Percentiles rank a stretch among this genome's conserved stretches.
Conservation (phyloP, 2,888 invertebrate species). For the Lasioglossum marginatum region DNA sequence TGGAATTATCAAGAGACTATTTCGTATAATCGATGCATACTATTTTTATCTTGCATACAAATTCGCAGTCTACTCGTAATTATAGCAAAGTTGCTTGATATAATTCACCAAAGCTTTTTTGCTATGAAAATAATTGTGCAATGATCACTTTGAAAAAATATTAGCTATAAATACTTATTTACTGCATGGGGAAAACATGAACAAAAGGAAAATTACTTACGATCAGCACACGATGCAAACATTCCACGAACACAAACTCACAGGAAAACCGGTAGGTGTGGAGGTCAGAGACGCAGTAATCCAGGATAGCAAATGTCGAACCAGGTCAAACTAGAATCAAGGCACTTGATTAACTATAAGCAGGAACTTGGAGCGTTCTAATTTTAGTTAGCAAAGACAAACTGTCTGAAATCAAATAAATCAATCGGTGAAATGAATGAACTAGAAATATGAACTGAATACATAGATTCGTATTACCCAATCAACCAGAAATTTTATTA, state of each 20-base stretch:
- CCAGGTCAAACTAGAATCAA: conserved; percentile 6
- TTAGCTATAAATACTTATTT: not conserved
- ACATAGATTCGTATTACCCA: not conserved
- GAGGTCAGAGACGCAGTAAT: conserved; percentile 5
- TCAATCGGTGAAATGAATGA: not conserved
- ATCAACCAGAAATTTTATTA: not conserved
- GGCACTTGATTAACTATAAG: not conserved
- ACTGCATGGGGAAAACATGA: not conserved
- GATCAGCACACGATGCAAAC: not conserved
- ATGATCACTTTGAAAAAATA: not conserved
- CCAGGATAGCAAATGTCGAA: conserved; percentile 6
- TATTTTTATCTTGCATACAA: not conserved
- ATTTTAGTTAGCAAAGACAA: not conserved
- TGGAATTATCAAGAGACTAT: not conserved
- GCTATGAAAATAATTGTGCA: not conserved
- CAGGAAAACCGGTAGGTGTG: not conserved
- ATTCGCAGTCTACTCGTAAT: not conserved
- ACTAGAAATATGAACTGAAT: not conserved
- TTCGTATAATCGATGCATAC: not conserved
- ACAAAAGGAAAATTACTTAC: not conserved
- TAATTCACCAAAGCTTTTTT: not conserved
- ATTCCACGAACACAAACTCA: not conserved
- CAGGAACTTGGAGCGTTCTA: not conserved
- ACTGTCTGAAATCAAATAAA: not conserved
- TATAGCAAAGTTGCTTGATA: not conserved